Base-by-base conservation (phyloP, 1,140 invertebrate genomes). In the Delia radicum region DNA sequence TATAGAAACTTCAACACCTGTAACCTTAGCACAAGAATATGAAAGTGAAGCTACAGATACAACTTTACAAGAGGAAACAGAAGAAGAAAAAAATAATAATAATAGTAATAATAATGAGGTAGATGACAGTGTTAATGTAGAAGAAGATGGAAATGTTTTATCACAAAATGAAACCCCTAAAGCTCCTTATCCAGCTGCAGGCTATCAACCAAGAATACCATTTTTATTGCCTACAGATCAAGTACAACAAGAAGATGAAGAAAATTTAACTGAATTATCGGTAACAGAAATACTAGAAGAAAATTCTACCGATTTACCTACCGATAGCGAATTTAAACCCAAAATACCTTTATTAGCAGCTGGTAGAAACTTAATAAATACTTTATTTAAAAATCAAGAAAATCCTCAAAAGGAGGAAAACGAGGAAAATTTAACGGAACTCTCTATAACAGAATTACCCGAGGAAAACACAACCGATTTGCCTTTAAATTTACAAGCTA, bases 131-230 rank as follows among this genome's bases (percentile, higher is more conserved):
- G 67, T 29, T 0, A 29, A 1, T 5, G 29, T 24, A 37, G 73
- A 18, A 21, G 15, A 28, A 10, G 37, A 8, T 3, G 72, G 27
- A 13, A 72, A 18, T 18, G 46, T 78, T 1, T 78, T 74, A n/a
- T 21, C 63, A 28, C 26, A 73, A 15, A 31, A n/a, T 28, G 42
- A 15, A 15, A 28, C 24, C 8, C 31, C 48, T 10, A 80, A 76
- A 18, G 78, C 79, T 6, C 79, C 81, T 2, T 84, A 83, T 77
- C 80, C 82, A 4, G 72, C 81, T 12, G 75, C 82, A 21, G 82
- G 82, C 2, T 82, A 78, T 63, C 71, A 80, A 29, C 82, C 82
- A 6, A 65, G 79, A 37, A 77, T 81, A 12, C 73, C 81, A 26
- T 83, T 83, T 8, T 77, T 77, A 78, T 29, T 83, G 42, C 82